Evolutionary conservation across 1,140 invertebrate species (phyloP).

Genomic region (Chionoecetes opilio): DNA sequence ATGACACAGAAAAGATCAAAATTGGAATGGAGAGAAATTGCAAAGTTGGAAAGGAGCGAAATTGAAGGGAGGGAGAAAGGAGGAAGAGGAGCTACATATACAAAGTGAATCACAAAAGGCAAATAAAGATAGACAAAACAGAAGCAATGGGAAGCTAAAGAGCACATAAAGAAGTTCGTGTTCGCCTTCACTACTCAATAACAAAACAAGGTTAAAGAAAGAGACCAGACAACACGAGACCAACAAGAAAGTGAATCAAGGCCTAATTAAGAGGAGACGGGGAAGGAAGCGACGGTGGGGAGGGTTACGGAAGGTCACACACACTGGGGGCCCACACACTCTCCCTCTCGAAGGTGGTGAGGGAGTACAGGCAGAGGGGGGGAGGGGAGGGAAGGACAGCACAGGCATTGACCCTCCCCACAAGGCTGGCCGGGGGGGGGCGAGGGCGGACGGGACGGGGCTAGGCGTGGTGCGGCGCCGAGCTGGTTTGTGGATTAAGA

Average conservation of each 20-base stretch:
- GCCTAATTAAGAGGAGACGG: not conserved
- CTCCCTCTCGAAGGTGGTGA: not conserved
- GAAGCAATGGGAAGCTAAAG: too few species aligned
- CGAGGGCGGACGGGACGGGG: not conserved
- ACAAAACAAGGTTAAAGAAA: too few species aligned
- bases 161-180: too few species aligned
- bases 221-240: not conserved
- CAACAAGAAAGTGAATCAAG: not conserved
- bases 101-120: not conserved
- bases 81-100: not conserved
- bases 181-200: too few species aligned
- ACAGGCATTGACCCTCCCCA: not conserved
- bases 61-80: not conserved
- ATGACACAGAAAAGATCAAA: not conserved
- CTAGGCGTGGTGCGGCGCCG: too few species aligned
- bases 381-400: not conserved
- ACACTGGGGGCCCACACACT: not conserved
- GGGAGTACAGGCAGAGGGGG: not conserved
- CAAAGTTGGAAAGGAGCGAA: not conserved
- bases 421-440: not conserved
- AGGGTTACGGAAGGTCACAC: not conserved
- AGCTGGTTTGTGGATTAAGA: too few species aligned
- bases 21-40: not conserved
- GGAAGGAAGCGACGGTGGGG: not conserved
- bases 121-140: too few species aligned